Base-by-base conservation (phyloP, 2,113 vertebrate genomes). In the Phalacrocorax brasilianus region DNA sequence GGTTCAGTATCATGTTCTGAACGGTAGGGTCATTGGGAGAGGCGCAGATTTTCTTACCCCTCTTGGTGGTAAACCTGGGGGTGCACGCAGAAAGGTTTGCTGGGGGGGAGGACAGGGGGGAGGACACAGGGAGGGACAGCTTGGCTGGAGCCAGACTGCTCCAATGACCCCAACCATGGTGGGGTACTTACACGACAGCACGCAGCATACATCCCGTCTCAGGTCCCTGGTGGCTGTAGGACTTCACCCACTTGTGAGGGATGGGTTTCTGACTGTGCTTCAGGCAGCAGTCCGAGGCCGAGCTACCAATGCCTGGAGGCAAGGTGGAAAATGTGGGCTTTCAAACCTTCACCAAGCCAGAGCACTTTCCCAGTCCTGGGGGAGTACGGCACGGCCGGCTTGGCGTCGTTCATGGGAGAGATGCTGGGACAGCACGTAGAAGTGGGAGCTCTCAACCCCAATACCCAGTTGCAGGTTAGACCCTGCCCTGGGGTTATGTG, bases 251-350 rank as follows among this genome's bases (percentile, higher is more conserved):
- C 0, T 0, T 1, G 6, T 3, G 0, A 2, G 96, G 96, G 42
- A 98, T 53, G 38, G 8, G 2, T 12, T 0, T 92, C n/a, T 0
- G 10, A 52, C 97, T 98, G 95, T 97, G 3, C 13, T 45, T 97
- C 83, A 98, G 89, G 88, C 98, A 98, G 75, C 98, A 98, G 80
- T 98, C 98, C 0, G 75, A n/a, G 32, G 93, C 97, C 0, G 91
- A 96, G 70, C 59, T 97, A 24, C 95, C 96, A 33, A 97, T 93
- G 52, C 97, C 98, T 98, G 91, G 12, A 28, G 38, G 18, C 23
- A 71, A 88, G 26, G 42, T 7, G 14, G 15, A 4, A 0, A 45
- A 63, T 1, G 7, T 59, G n/a, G 33, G 40, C 56, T 78, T 94
- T 78, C 0, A 2, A 35, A 38, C 11, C 8, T 5, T 8, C 11